Evolutionary conservation across 1,140 invertebrate species (phyloP), one percentile per base, ranked within the genome.

Genomic region (Centruroides vittatus): DNA sequence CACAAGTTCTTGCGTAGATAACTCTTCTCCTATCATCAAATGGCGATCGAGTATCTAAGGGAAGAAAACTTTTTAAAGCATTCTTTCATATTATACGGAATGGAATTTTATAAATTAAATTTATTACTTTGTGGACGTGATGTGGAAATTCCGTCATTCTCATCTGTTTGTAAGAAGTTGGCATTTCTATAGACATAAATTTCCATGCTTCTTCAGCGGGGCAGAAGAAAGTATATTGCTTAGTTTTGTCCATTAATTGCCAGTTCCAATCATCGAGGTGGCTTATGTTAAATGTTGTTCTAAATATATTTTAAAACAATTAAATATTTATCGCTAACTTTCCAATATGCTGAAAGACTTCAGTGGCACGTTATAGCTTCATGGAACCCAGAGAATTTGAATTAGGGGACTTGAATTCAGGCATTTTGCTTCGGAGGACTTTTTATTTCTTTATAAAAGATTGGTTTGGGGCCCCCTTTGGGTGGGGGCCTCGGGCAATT

Each of bases 211-310:
- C 82, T 68, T 96, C 84, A n/a, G 84, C 79, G 3, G 93, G 92
- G 3, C 91, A 91, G 70, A 97, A 94, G 71, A 88, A 92, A 1
- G 93, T 97, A 73, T 86, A 95, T 48, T 85, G 82, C 58, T 62
- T 61, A 23, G 82, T 82, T 47, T 83, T 68, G 12, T 73, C 69
- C 10, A 70, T 59, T 11, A 96, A 72, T 69, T 86, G 84, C 13
- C 81, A 77, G 72, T 93, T 93, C 73, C 91, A 92, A 61, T 77
- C 75, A 48, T 83, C 58, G 46, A 61, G 63, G 41, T 54, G 48
- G 7, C 60, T 57, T 13, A 65, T 23, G 13, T 60, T 58, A 50
- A 61, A 65, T 34, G 63, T 62, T 13, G 57, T 61, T 46, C 63
- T 65, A 23, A 35, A 58, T 8, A 53, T 41, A 41, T 23, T n/a